Evolutionary conservation across 2,888 invertebrate species (phyloP), one percentile per base, ranked within the genome.

Genomic region (Odontomyia ornata): DNA sequence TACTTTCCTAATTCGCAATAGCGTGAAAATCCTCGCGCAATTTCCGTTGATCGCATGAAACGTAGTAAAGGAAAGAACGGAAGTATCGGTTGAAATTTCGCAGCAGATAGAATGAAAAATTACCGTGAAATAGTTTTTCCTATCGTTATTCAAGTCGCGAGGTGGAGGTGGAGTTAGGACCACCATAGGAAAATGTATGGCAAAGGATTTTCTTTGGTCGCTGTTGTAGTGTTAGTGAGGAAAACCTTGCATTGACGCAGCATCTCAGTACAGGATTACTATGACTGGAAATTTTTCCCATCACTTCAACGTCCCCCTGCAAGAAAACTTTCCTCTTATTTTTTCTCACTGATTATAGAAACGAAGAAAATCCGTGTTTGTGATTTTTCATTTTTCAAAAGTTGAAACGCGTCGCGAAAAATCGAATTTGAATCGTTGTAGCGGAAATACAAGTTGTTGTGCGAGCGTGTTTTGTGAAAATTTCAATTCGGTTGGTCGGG

Each of bases 251-350:
- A 73, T 73, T 73, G 73, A 73, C 73, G 73, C 73, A 73, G 73
- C 73, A 73, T 73, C 73, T 28, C 73, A 60, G 73, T 43, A 57
- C 73, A 73, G 73, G 73, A 73, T 73, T 73, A 73, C 73, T 21
- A 60, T 73, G 73, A 57, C 73, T 57, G 73, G 73, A 73, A 73
- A 73, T 60, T 73, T 73, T 60, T 73, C 57, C 30, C 52, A 72
- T 56, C 72, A 7, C 56, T 72, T 56, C 72, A 69, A 30, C 69
- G 30, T 30, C 69, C 43, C 28, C 52, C 56, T 56, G 56, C 46
- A 52, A 21, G 60, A 23, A 73, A 73, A 73, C 52, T 73, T 73
- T 60, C 69, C 69, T 69, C 46, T 47, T 69, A 69, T 46, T 69
- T 69, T 69, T 47, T 69, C 69, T 46, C 69, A 69, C 69, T 69